These are phyloP conservation scores for Leucoraja ocellata DNA, from an alignment of 2,797 vertebrate species.

Conservation along the genomic window DNA sequence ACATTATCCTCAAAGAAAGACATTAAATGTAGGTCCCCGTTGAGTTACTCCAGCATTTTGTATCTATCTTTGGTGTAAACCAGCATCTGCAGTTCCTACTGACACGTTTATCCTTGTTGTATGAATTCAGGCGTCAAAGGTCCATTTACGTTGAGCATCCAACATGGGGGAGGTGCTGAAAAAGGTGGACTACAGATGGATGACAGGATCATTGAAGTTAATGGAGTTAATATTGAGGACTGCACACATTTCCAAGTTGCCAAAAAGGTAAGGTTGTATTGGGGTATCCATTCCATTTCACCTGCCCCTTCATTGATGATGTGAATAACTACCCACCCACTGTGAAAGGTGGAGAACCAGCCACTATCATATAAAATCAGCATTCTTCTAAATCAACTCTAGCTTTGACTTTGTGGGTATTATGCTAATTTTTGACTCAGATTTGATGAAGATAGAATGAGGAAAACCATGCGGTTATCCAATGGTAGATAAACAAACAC, in stretches of 20 bases:
- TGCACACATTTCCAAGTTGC: constrained; percentile 58
- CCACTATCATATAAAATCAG: background rate
- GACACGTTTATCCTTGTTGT: background rate
- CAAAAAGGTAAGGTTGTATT: constrained; percentile 60
- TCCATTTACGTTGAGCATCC: constrained; percentile 62
- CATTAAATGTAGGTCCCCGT: too few relatives aligned
- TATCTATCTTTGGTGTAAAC: too few relatives aligned
- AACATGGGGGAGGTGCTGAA: constrained; percentile 66
- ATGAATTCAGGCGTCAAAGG: constrained; percentile 63
- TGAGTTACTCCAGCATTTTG: too few relatives aligned
- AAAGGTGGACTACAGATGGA: constrained; percentile 67
- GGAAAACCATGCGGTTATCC: too few relatives aligned
- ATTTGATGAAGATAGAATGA: too few relatives aligned
- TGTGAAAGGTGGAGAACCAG: background rate
- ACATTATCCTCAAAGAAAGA: too few relatives aligned
- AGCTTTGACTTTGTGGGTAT: background rate
- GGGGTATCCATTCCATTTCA: background rate
- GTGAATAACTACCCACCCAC: background rate
- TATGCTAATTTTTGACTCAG: background rate
- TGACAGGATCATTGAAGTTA: constrained; percentile 77
- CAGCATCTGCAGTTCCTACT: too few relatives aligned
- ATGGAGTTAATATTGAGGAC: constrained; percentile 62
- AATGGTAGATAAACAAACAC: too few relatives aligned
- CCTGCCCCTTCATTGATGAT: background rate
- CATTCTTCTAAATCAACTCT: background rate